Percentiles rank a stretch among this genome's conserved stretches.
These are phyloP conservation scores for Zaprionus camerounensis DNA, from an alignment of 1,140 invertebrate species.

Conservation along the genomic window DNA sequence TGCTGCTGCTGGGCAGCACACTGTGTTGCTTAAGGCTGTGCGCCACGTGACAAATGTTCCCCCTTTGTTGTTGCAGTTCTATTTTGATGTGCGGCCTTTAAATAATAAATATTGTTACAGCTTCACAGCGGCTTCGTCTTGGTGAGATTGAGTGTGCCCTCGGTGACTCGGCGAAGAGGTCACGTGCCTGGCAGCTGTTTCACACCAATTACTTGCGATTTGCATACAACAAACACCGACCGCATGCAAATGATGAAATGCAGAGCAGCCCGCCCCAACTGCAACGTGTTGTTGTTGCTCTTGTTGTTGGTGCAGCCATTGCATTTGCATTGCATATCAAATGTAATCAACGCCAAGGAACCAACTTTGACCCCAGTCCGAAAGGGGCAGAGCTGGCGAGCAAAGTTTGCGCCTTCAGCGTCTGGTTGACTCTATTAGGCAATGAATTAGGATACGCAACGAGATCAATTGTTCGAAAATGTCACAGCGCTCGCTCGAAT, in stretches of 20 bases:
- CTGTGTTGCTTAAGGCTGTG: constrained; percentile 55
- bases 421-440: constrained; percentile 66
- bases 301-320: not conserved
- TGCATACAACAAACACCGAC: constrained; percentile 68
- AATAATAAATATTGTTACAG: constrained; percentile 66
- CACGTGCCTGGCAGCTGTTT: constrained; percentile 72
- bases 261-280: constrained; percentile 41
- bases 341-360: constrained; percentile 69
- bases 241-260: constrained; percentile 79
- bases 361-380: constrained; percentile 19
- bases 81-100: constrained; percentile 53
- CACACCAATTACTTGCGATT: constrained; percentile 81
- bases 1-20: constrained; percentile 3
- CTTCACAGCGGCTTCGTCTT: constrained; percentile 6
- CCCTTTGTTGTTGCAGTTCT: constrained; percentile 18
- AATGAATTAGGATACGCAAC: constrained; percentile 77
- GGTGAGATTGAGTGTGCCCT: constrained; percentile 14
- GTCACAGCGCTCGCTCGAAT: constrained; percentile 39
- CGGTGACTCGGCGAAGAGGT: constrained; percentile 37
- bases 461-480: constrained; percentile 78
- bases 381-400: constrained; percentile 18
- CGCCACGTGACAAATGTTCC: constrained; percentile 55
- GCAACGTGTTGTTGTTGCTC: constrained; percentile 4
- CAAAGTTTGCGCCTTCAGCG: constrained; percentile 55
- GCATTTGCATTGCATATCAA: constrained; percentile 70